Percentiles rank a stretch among this genome's conserved stretches.
These are phyloP conservation scores for Hermaeophaga mercurialis DNA, from an alignment of 2,888 invertebrate genomes.

Conservation along the genomic window DNA sequence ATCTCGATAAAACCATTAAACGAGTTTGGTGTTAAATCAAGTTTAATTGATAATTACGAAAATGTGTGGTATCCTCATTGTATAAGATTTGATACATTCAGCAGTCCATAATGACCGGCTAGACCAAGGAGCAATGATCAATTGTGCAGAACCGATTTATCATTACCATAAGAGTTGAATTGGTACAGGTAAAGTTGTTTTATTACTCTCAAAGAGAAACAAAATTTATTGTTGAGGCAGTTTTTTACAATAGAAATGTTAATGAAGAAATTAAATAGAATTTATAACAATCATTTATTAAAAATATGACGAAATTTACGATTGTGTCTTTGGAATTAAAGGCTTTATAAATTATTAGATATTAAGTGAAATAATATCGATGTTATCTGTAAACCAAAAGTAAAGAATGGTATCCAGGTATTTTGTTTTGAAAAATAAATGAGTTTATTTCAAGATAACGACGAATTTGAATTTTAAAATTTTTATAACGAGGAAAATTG, in stretches of 20 bases:
- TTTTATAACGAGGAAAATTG: too few species aligned
- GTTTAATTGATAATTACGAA: not conserved
- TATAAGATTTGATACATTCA: not conserved
- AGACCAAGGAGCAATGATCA: constrained; percentile 1
- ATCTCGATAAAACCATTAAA: not conserved
- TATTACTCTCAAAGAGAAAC: not conserved
- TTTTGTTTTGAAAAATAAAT: too few species aligned
- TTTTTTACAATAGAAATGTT: not conserved
- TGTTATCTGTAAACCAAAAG: too few species aligned
- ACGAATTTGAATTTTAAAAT: too few species aligned
- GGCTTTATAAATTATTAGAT: too few species aligned
- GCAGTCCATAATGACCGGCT: not conserved
- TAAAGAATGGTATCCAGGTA: too few species aligned
- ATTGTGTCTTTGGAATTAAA: too few species aligned
- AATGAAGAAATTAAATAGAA: too few species aligned
- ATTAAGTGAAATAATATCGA: too few species aligned
- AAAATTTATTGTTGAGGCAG: not conserved
- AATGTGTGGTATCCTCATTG: constrained; percentile 1
- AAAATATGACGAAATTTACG: too few species aligned
- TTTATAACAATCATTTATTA: too few species aligned
- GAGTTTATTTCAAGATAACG: too few species aligned
- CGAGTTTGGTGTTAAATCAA: not conserved
- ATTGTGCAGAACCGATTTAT: constrained; percentile 8
- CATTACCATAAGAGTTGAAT: constrained; percentile 5
- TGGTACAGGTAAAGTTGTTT: not conserved